phyloP scores from a whole-genome alignment of 1,140 invertebrate species.

The Bemisia tabaci region DNA sequence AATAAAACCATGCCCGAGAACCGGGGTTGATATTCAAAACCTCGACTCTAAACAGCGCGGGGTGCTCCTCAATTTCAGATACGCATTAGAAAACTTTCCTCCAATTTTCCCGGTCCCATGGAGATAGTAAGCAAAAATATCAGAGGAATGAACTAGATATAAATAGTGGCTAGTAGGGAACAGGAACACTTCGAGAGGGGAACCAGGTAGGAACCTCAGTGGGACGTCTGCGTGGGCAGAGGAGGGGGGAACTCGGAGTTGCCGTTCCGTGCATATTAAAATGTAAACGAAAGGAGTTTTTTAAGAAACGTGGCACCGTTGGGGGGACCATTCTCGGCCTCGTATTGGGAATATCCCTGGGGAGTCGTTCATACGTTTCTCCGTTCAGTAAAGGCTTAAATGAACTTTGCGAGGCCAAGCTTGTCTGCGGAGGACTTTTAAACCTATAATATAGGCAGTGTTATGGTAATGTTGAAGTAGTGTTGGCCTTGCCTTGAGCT shows the following conservation, averaged over 20 bases:
- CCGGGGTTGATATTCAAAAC: no score
- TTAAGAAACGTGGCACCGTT: no score
- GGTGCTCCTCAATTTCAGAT: no score
- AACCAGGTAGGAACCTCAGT: no score
- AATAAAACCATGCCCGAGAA: no score
- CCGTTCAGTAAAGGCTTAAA: background rate
- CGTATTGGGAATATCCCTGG: background rate
- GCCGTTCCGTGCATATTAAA: no score
- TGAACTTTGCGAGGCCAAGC: background rate
- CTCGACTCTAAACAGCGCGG: no score
- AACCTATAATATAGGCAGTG: background rate
- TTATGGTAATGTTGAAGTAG: background rate
- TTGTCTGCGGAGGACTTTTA: background rate
- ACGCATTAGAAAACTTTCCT: background rate
- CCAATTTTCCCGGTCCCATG: background rate
- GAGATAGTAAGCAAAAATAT: background rate
- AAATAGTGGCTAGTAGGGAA: background rate
- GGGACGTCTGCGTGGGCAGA: no score
- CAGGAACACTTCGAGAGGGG: no score
- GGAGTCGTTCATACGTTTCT: background rate
- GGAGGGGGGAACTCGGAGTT: background rate
- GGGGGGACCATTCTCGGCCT: no score
- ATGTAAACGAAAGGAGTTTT: no score
- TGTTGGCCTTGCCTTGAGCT: background rate
- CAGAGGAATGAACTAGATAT: background rate